phyloP scores from a whole-genome alignment of 2,888 invertebrate species.

The Drosophila mimica region DNA sequence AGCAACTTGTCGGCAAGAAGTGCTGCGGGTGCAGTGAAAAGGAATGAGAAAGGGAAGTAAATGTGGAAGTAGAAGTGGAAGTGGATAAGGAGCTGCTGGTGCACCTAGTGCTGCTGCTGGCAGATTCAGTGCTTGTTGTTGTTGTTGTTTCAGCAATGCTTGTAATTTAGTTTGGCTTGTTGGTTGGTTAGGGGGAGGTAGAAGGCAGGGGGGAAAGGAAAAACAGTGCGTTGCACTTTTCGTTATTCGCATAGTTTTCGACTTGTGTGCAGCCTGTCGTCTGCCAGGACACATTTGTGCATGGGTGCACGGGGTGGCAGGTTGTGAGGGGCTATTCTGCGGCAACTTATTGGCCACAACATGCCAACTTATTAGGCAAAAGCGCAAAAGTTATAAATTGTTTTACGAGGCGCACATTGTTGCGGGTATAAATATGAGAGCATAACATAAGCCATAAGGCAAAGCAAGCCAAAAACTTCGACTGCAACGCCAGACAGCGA shows the following conservation, averaged over 20 bases:
- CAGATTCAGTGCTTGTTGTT: slow-evolving; percentile 33
- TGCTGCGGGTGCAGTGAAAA: slow-evolving; percentile 27
- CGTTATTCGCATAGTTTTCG: slow-evolving; percentile 54
- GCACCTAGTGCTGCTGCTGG: slow-evolving; percentile 13
- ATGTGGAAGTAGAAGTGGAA: not conserved
- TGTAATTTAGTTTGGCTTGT: slow-evolving; percentile 64
- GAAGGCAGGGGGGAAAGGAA: not conserved
- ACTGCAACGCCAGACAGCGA: slow-evolving; percentile 20
- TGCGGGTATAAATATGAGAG: slow-evolving; percentile 64
- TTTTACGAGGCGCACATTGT: slow-evolving; percentile 78
- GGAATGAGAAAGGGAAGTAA: not conserved
- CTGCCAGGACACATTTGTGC: slow-evolving; percentile 38
- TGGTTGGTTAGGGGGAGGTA: not conserved
- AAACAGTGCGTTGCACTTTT: slow-evolving; percentile 51
- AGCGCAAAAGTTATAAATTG: slow-evolving; percentile 79
- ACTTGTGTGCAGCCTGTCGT: slow-evolving; percentile 44
- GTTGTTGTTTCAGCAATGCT: slow-evolving; percentile 54
- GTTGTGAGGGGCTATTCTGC: slow-evolving; percentile 34
- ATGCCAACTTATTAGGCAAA: slow-evolving; percentile 80
- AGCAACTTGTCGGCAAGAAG: slow-evolving; percentile 51
- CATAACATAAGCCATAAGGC: slow-evolving; percentile 49
- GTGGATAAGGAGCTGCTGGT: slow-evolving; percentile 8
- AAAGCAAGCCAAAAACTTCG: slow-evolving; percentile 45
- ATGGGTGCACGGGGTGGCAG: not conserved
- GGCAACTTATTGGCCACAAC: slow-evolving; percentile 79